Evolutionary conservation across 2,797 vertebrate genomes (phyloP), one percentile per base, ranked within the genome.

Genomic region (Calcarius lapponicus): DNA sequence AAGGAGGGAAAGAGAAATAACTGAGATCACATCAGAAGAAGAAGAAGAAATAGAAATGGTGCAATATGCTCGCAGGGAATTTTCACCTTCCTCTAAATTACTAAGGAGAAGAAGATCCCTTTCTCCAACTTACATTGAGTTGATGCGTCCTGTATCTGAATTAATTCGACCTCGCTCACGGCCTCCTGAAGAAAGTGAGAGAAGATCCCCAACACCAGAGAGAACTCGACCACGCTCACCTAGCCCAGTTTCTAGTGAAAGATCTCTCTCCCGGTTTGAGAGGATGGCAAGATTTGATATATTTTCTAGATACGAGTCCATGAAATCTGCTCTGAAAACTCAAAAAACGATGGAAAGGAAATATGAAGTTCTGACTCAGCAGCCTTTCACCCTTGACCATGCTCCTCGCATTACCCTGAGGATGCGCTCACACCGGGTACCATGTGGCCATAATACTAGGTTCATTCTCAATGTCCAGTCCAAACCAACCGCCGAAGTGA

Each of bases 221-320:
- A 98, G 98, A 96, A 99, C 99, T 48, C 99, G 99, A 56, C 99
- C 99, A 53, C 99, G 99, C 26, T 99, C 99, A 83, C 99, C 99
- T 73, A 99, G 99, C 94, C 99, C 99, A 22, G 97, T 99, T 74
- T 99, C 99, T 42, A 98, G 98, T 67, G 99, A 99, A 95, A 98
- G 99, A 93, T 99, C 99, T 26, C 97, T 98, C 58, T 99, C 99
- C 5, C 98, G 99, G 93, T 98, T 99, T 97, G 99, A 99, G 96
- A 98, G 98, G 69, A 98, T 98, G 62, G 95, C 99, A 80, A 98
- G 98, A 97, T 98, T 99, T 94, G 99, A 99, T 96, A 99, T 99
- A 96, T 98, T 99, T 88, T 99, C 99, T 90, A 98, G 99, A 78
- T 99, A 99, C 3, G 99, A 99, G 90, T 98, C 99, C 90, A 99